Percentiles rank a stretch among this genome's conserved stretches.
Evolutionary conservation across 1,140 invertebrate genomes (phyloP).

Genomic region (Globodera rostochiensis): DNA sequence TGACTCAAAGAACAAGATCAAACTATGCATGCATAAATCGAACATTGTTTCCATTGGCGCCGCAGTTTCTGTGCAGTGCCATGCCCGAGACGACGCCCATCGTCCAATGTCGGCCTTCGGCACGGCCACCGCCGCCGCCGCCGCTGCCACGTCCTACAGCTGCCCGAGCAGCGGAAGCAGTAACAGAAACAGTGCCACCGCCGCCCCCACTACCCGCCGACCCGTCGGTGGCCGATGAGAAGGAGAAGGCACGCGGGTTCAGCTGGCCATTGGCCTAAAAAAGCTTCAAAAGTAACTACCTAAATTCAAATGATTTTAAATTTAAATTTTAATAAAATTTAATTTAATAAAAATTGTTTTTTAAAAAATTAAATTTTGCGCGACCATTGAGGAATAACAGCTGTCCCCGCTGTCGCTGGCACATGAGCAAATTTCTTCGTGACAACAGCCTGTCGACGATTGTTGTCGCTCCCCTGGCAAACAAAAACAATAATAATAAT

Average conservation of each 20-base stretch:
- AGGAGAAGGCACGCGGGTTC: conserved; percentile 33
- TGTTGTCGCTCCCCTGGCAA: conserved; percentile 28
- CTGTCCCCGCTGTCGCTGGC: conserved; percentile 44
- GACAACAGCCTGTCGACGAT: conserved; percentile 13
- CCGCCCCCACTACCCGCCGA: background rate
- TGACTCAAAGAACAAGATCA: too few relatives aligned
- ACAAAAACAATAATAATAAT: conserved; percentile 7
- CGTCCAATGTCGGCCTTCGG: conserved; percentile 9
- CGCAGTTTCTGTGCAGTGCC: background rate
- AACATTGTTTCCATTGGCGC: background rate
- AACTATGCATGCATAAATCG: too few relatives aligned
- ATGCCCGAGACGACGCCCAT: background rate
- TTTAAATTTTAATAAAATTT: too few relatives aligned
- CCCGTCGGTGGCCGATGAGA: conserved; percentile 20
- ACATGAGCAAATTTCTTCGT: conserved; percentile 40
- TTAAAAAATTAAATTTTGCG: background rate
- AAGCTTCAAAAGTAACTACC: too few relatives aligned
- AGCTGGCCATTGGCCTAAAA: conserved; percentile 37
- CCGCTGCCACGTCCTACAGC: conserved; percentile 4
- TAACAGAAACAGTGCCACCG: background rate
- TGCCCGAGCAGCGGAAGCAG: background rate
- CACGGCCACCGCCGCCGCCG: background rate
- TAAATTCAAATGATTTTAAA: too few relatives aligned
- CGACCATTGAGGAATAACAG: conserved; percentile 43
- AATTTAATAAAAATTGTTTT: too few relatives aligned